A percentile compares a stretch with the other conserved stretches of the same genome.
phyloP scores from a whole-genome alignment of 2,113 vertebrate genomes.

The Hipposideros armiger region DNA sequence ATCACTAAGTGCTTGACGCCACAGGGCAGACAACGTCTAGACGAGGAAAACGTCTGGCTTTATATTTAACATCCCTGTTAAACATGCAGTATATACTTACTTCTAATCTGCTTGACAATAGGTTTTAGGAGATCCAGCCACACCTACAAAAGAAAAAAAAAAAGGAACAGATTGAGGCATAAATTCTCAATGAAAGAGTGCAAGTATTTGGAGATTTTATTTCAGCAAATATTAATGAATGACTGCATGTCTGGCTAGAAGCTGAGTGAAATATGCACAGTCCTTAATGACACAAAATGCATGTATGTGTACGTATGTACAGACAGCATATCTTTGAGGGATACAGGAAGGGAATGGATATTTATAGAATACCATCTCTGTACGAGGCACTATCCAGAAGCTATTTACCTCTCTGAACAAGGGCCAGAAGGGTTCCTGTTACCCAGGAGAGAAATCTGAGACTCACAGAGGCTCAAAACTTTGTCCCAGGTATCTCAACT shows the following conservation, averaged over 20 bases:
- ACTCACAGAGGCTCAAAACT: background rate
- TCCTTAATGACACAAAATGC: background rate
- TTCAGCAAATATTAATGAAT: background rate
- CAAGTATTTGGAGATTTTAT: background rate
- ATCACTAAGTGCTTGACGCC: background rate
- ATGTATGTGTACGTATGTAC: fast-evolving
- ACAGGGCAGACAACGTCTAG: fast-evolving
- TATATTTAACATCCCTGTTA: background rate
- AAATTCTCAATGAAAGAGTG: slow-evolving; percentile 27
- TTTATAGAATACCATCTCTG: background rate
- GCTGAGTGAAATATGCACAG: background rate
- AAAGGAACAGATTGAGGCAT: slow-evolving; percentile 61
- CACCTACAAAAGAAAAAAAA: slow-evolving; percentile 88
- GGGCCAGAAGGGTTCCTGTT: background rate
- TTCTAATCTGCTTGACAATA: slow-evolving; percentile 96
- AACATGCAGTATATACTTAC: slow-evolving; percentile 89
- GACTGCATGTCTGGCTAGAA: background rate
- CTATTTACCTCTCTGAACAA: background rate
- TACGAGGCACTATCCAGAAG: background rate
- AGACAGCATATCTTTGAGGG: background rate
- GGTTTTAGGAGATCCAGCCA: slow-evolving; percentile 99
- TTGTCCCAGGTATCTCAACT: background rate
- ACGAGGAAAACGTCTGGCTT: background rate
- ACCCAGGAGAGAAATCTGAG: background rate
- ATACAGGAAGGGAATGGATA: background rate